Evolutionary conservation across 2,113 vertebrate species (phyloP).

Genomic region (Arenaria interpres): DNA sequence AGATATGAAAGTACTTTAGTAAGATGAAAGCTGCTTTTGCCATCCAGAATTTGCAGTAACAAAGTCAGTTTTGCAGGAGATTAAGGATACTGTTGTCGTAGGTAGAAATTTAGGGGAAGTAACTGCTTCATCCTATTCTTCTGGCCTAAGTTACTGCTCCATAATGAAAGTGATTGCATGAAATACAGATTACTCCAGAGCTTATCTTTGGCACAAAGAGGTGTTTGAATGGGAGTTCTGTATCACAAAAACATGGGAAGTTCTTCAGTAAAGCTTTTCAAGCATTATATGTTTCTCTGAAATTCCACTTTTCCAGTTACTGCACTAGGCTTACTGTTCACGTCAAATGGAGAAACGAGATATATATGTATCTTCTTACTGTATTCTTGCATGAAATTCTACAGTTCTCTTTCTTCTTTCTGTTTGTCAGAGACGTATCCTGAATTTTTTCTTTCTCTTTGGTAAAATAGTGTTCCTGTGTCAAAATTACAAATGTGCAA

Average conservation of each 20-base stretch:
- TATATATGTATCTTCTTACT: not conserved
- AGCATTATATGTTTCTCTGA: not conserved
- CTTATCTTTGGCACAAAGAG: not conserved
- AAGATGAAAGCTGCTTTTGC: not conserved
- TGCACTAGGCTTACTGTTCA: not conserved
- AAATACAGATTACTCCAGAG: not conserved
- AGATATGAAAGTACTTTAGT: not conserved
- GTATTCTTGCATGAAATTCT: not conserved
- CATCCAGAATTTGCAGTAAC: not conserved
- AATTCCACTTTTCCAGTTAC: not conserved
- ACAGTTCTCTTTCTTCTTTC: not conserved
- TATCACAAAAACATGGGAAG: not conserved
- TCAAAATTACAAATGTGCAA: not conserved
- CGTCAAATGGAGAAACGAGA: not conserved
- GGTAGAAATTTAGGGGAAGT: not conserved
- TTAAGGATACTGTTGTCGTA: not conserved
- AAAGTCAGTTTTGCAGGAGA: not conserved
- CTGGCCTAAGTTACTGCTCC: not conserved
- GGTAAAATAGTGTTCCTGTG: not conserved
- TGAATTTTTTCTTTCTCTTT: not conserved
- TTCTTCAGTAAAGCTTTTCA: not conserved
- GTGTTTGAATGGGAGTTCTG: not conserved
- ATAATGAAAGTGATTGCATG: not conserved
- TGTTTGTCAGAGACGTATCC: not conserved
- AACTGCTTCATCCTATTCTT: not conserved